Conservation (phyloP, 2,113 vertebrate genomes). For the Okapia johnstoni region DNA sequence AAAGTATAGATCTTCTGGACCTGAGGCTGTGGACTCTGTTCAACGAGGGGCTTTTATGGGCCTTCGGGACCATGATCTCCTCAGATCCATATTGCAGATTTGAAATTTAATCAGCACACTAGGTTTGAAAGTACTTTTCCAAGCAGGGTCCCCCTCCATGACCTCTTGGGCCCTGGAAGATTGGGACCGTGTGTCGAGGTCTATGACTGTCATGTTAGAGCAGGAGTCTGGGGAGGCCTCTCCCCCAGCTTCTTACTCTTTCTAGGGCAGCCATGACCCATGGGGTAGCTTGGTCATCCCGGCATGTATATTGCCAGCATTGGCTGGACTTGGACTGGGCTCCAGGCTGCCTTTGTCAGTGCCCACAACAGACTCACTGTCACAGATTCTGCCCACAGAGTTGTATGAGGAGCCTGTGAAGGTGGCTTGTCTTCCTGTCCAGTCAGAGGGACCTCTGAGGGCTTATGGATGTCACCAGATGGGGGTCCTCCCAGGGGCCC, state of each 20-base stretch:
- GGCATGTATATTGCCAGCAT: no score
- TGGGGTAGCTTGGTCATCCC: no score
- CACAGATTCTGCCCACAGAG: background rate
- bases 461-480: background rate
- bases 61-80: background rate
- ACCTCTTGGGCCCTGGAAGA: background rate
- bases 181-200: background rate
- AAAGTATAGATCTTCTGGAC: accelerated
- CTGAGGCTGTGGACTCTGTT: background rate
- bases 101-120: background rate
- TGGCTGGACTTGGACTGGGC: background rate
- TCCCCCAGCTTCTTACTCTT: no score
- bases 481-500: no score
- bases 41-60: accelerated
- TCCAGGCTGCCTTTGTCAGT: background rate
- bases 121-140: no score
- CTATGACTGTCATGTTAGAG: no score
- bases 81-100: background rate
- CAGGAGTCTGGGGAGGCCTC: background rate
- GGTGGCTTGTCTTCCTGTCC: background rate
- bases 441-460: background rate
- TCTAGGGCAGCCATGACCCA: no score
- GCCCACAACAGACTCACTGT: background rate
- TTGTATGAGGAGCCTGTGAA: background rate
- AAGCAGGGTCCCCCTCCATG: accelerated